These are phyloP conservation scores for Tyrophagus putrescentiae DNA, from an alignment of 1,140 invertebrate species.

Conservation along the genomic window DNA sequence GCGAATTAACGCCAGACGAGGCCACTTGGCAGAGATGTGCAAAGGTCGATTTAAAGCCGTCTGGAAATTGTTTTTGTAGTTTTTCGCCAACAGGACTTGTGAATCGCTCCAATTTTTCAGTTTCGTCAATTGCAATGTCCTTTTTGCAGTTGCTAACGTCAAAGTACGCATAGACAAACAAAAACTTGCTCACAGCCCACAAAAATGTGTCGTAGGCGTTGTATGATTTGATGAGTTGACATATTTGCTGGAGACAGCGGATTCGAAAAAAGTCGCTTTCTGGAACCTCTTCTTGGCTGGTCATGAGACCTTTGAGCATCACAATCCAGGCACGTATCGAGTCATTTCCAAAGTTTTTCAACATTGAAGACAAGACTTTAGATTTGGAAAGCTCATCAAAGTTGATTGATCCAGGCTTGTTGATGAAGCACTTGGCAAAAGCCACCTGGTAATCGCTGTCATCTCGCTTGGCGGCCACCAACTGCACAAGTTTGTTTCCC, in stretches of 20 bases:
- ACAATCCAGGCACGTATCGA: slow-evolving; percentile 1
- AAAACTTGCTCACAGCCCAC: not conserved
- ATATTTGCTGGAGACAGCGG: slow-evolving; percentile 17
- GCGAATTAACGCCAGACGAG: not conserved
- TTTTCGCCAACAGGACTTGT: slow-evolving; percentile 5
- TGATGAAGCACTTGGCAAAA: not conserved
- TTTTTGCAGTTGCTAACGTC: not conserved
- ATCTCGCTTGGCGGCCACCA: not conserved
- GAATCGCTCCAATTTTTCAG: not conserved
- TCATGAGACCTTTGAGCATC: slow-evolving; percentile 1
- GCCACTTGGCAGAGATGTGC: not conserved
- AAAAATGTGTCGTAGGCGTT: slow-evolving; percentile 5
- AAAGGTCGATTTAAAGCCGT: slow-evolving; percentile 2
- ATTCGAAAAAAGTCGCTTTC: slow-evolving; percentile 10
- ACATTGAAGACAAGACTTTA: slow-evolving; percentile 8
- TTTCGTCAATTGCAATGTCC: not conserved
- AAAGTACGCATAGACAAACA: slow-evolving; percentile 16
- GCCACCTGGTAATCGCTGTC: not conserved
- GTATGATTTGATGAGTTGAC: slow-evolving; percentile 6
- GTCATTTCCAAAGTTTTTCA: slow-evolving; percentile 18
- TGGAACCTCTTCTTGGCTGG: not conserved
- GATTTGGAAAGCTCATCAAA: slow-evolving; percentile 1
- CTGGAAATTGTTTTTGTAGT: not conserved
- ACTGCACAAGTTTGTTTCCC: not conserved
- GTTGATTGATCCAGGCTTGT: slow-evolving; percentile 15